phyloP scores from a whole-genome alignment of 2,888 invertebrate genomes.

The Periphyllus acericola region DNA sequence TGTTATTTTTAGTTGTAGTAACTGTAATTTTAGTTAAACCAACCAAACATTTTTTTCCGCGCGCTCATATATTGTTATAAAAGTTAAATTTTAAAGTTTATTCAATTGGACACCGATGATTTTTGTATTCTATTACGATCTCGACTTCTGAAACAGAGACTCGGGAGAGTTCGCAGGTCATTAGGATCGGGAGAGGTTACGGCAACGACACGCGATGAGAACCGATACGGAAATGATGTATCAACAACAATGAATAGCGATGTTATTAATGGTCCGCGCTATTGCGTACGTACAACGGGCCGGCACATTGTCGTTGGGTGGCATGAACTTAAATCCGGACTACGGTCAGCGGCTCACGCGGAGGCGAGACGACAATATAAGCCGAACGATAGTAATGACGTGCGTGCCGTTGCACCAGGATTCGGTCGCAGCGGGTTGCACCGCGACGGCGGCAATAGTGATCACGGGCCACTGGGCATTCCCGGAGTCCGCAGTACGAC shows the following conservation, averaged over 20 bases:
- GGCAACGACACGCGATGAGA: background rate
- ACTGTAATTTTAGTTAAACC: no score
- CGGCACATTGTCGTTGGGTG: background rate
- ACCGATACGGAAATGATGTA: background rate
- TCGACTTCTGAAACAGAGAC: no score
- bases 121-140: no score
- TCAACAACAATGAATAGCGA: background rate
- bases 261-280: background rate
- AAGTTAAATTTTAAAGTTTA: no score
- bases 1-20: no score
- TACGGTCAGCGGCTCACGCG: background rate
- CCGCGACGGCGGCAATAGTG: background rate
- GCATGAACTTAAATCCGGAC: background rate
- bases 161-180: no score
- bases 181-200: no score
- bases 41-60: no score
- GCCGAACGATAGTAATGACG: background rate
- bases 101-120: no score
- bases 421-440: background rate
- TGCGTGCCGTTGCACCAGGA: background rate
- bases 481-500: background rate
- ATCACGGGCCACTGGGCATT: slow-evolving; percentile 6
- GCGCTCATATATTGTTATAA: no score
- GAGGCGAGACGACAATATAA: background rate
- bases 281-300: background rate